Evolutionary conservation across 2,888 invertebrate genomes (phyloP), one percentile per base, ranked within the genome.

Genomic region (Alitta virens): DNA sequence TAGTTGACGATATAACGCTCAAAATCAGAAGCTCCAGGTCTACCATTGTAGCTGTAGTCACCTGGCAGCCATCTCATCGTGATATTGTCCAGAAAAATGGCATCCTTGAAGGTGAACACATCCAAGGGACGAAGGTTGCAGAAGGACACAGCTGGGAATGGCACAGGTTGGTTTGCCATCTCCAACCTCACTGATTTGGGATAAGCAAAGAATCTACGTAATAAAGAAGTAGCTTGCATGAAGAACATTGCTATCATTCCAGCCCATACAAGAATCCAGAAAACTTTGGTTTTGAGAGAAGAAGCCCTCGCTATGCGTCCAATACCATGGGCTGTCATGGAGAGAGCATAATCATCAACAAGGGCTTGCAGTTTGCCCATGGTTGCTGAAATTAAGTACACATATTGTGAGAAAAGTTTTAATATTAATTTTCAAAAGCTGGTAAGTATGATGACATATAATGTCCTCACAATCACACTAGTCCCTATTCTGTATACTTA

Each of bases 181-280:
- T 62, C 62, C n/a, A 62, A 40, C 9, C 40, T 21, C 2, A 62
- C 56, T n/a, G 62, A 62, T 25, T 62, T 62, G 2, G 62, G 62
- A 33, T 38, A 56, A 7, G 51, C 14, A 18, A 26, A 51, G 27
- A 27, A 62, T 24, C 57, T 16, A 23, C 23, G 24, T 3, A 62
- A 16, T 26, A 62, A 46, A 26, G 16, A 18, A 18, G 27, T 27
- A 7, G 54, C 54, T 42, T 60, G 60, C 21, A 60, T 25, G 24
- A 27, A 54, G 33, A 60, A 60, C 54, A 60, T 53, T 12, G 26
- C 25, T 1, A 60, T 24, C 7, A 54, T 54, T 5, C 43, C 53
- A 7, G 26, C 27, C 7, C 38, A 12, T 9, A 60, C 43, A n/a
- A n/a, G 7, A 1, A 21, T 14, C 60, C 60, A 60, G 33, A 60